Conservation (phyloP, 2,797 vertebrate species). For the Syngnathus rostellatus region DNA sequence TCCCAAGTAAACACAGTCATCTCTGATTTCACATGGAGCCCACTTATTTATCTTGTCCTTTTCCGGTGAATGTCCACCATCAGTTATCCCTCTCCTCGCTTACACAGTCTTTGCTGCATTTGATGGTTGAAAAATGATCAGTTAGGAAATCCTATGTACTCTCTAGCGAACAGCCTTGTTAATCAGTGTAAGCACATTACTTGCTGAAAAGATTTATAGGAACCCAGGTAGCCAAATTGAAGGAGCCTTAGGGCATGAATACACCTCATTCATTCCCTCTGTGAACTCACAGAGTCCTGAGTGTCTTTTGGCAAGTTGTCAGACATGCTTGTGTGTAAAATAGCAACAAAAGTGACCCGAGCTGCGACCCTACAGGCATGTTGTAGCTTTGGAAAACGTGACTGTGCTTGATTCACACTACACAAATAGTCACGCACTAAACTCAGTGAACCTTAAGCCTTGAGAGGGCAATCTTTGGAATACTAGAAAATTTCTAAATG, state of each 20-base stretch:
- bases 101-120: slow-evolving; percentile 13
- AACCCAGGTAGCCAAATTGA: slow-evolving; percentile 40
- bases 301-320: slow-evolving; percentile 42
- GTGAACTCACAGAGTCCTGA: slow-evolving; percentile 35
- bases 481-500: not conserved
- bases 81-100: not conserved
- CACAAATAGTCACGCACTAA: slow-evolving; percentile 1
- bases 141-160: slow-evolving; percentile 19
- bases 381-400: slow-evolving; percentile 33
- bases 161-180: slow-evolving; percentile 16
- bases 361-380: slow-evolving; percentile 19
- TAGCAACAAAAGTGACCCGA: slow-evolving; percentile 21
- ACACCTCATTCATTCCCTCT: slow-evolving; percentile 47
- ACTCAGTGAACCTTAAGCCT: not conserved
- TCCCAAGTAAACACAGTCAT: slow-evolving; percentile 28
- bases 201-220: slow-evolving; percentile 33
- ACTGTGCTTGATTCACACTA: slow-evolving; percentile 13
- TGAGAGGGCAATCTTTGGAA: no score
- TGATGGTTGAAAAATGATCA: slow-evolving; percentile 15
- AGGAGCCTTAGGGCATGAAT: slow-evolving; percentile 45
- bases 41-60: slow-evolving; percentile 24
- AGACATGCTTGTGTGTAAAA: slow-evolving; percentile 36
- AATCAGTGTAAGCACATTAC: slow-evolving; percentile 24
- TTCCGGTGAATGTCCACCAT: slow-evolving; percentile 1
- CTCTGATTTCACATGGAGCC: slow-evolving; percentile 31